These are phyloP conservation scores for Drosophila anceps DNA, from an alignment of 2,888 invertebrate species.

Conservation along the genomic window DNA sequence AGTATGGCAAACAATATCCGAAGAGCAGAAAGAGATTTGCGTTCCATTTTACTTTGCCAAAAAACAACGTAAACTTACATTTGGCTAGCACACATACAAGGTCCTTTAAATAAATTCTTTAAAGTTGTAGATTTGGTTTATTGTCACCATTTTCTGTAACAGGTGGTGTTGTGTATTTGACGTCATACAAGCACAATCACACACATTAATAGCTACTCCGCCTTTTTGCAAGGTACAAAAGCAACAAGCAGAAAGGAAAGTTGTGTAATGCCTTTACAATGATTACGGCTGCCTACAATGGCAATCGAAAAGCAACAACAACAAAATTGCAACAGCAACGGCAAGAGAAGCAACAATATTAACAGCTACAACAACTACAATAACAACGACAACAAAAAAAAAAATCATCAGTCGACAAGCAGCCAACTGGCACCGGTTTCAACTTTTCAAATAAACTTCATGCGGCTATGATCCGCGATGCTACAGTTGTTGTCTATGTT, in stretches of 20 bases:
- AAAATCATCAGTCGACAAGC: conserved; percentile 43
- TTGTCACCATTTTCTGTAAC: background rate
- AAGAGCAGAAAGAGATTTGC: background rate
- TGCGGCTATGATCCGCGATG: conserved; percentile 50
- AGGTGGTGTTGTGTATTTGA: conserved; percentile 41
- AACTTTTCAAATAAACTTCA: conserved; percentile 78
- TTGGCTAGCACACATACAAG: background rate
- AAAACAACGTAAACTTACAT: background rate
- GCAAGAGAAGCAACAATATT: conserved; percentile 30
- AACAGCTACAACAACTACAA: conserved; percentile 18
- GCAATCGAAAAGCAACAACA: conserved; percentile 13
- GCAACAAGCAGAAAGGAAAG: conserved; percentile 65
- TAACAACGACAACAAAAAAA: conserved; percentile 26
- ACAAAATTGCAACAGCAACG: conserved; percentile 8
- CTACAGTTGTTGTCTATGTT: conserved; percentile 40
- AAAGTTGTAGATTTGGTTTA: background rate
- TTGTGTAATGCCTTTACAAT: conserved; percentile 75
- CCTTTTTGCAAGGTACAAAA: conserved; percentile 34
- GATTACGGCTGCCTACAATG: conserved; percentile 54
- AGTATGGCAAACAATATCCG: background rate
- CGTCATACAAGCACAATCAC: conserved; percentile 9
- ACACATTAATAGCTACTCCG: conserved; percentile 17
- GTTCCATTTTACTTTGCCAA: background rate
- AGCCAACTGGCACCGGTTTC: conserved; percentile 52
- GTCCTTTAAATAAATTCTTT: background rate